Percentiles rank a stretch among this genome's conserved stretches.
Evolutionary conservation across 2,888 invertebrate genomes (phyloP).

Genomic region (Metacarcinus magister): DNA sequence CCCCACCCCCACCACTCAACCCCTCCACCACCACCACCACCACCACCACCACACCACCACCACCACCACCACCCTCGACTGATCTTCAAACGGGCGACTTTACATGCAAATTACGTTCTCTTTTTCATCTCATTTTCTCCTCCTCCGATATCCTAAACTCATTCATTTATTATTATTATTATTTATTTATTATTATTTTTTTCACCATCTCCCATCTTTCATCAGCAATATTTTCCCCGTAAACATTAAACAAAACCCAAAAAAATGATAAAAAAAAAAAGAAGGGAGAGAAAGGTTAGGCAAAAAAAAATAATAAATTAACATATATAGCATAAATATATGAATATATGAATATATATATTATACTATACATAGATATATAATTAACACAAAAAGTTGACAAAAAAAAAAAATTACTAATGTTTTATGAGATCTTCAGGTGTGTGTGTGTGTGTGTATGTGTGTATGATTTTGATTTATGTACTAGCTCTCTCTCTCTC

Average conservation of each 20-base stretch:
- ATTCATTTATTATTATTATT: background rate
- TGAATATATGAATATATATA: slow-evolving; percentile 49
- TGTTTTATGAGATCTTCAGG: slow-evolving; percentile 29
- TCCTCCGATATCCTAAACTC: background rate
- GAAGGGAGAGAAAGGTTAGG: background rate
- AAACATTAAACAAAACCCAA: slow-evolving; percentile 1
- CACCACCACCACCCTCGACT: background rate
- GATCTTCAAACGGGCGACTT: background rate
- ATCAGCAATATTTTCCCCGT: slow-evolving; percentile 44
- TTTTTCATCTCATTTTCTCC: background rate
- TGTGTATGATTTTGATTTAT: background rate
- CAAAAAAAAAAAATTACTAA: background rate
- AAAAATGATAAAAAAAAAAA: background rate
- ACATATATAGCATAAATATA: slow-evolving; percentile 43
- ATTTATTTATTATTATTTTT: background rate
- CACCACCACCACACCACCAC: slow-evolving; percentile 65
- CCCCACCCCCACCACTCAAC: background rate
- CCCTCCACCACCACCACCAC: background rate
- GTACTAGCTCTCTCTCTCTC: too few relatives aligned
- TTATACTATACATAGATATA: slow-evolving; percentile 51
- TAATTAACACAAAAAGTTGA: background rate
- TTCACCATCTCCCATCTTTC: background rate
- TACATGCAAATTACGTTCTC: background rate
- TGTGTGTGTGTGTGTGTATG: slow-evolving; percentile 34
- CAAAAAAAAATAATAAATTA: background rate